phyloP scores from a whole-genome alignment of 2,113 vertebrate species.

The Sinocyclocheilus rhinocerous region DNA sequence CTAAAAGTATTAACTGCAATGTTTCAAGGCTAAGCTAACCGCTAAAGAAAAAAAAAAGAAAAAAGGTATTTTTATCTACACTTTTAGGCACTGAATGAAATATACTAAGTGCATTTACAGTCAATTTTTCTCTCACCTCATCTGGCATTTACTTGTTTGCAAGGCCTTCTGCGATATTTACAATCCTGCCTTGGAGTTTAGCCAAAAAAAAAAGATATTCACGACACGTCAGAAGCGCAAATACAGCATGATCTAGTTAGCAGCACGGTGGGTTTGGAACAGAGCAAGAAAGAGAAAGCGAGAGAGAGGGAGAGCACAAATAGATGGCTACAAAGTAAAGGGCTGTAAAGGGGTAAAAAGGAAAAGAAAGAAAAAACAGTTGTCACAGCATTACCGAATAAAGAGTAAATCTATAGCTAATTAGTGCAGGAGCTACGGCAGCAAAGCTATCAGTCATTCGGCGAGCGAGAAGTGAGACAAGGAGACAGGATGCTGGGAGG shows the following conservation, averaged over 20 bases:
- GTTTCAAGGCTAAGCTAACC: not conserved
- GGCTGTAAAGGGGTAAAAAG: conserved; percentile 37
- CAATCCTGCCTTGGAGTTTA: not conserved
- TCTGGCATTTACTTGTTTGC: not conserved
- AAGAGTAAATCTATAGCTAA: conserved; percentile 46
- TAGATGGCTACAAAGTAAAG: conserved; percentile 20
- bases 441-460: conserved; percentile 46
- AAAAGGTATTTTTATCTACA: not conserved
- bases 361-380: conserved; percentile 8
- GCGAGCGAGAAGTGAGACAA: conserved; percentile 20
- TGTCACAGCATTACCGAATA: conserved; percentile 35
- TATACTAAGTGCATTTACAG: not conserved
- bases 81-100: not conserved
- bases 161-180: not conserved
- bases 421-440: conserved; percentile 26
- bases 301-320: conserved; percentile 19
- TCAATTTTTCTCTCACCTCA: not conserved
- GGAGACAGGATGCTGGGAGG: not conserved
- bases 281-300: not conserved
- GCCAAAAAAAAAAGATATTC: conserved; percentile 7
- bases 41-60: not conserved
- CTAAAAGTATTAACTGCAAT: not conserved
- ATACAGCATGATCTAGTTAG: conserved; percentile 9
- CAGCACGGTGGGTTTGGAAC: not conserved
- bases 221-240: not conserved